Base-by-base conservation (phyloP, 2,797 vertebrate genomes). In the Malacoraja senta region DNA sequence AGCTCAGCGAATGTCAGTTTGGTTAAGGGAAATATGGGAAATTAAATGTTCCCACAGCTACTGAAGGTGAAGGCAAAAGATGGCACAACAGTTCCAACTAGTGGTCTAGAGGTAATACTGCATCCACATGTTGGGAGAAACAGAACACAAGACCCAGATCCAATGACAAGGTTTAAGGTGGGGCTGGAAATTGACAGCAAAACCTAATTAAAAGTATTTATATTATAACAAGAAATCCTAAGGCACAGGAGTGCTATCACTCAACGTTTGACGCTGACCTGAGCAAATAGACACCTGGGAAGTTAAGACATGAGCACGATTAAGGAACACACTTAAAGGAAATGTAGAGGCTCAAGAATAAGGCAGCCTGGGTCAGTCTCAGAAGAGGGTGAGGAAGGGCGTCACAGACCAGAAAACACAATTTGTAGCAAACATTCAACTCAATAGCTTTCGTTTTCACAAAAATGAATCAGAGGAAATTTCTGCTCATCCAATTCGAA, bases 31-130 rank as follows among this genome's bases (percentile, higher is more conserved):
- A 88, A 68, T 65, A 32, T 32, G 61, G 38, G 63, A 35, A 32
- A 32, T 88, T 68, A 88, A 35, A 35, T 61, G 19, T 15, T 88
- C 32, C 19, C 63, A 86, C 58, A 8, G n/a, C 32, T 68, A 35
- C 58, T 21, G 32, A 32, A 68, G 63, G 17, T 68, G n/a, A 35
- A 35, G n/a, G 29, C 10, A 65, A 9, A 61, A 88, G 24, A 68
- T 65, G n/a, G 84, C 84, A 68, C 84, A 88, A 88, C 61, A 68
- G 84, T 8, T 68, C 84, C 63, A 88, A 88, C 84, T 65, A 88
- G n/a, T 68, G 84, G 84, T 10, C 84, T 32, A 68, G 80, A 88
- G 61, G 9, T 32, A 68, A 35, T 32, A 68, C 63, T 32, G 24
- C 63, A 68, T 68, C 35, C 61, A 35, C n/a, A 68, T 9, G 32